Conservation (phyloP, 2,797 vertebrate species). For the Carduelis carduelis region DNA sequence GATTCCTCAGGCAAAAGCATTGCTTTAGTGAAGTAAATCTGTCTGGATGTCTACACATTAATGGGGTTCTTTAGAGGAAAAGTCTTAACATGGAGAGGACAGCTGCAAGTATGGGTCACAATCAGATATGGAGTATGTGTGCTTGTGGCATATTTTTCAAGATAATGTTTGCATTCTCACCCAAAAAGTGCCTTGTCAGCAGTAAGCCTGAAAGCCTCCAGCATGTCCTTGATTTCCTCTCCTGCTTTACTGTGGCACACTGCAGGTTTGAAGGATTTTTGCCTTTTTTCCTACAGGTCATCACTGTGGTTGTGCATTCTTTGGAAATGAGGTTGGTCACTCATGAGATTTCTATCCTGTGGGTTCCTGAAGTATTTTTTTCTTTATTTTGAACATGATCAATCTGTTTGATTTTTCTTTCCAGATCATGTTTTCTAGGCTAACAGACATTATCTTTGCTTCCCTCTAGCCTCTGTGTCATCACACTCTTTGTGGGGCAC, state of each 20-base stretch:
- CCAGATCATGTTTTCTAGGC: not conserved
- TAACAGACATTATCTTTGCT: not conserved
- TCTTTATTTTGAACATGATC: not conserved
- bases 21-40: not conserved
- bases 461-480: not conserved
- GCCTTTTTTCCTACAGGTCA: not conserved
- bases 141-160: not conserved
- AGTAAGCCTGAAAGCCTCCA: not conserved
- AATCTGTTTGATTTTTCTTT: not conserved
- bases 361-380: not conserved
- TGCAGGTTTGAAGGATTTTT: not conserved
- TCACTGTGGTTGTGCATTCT: not conserved
- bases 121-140: not conserved
- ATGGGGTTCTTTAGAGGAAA: not conserved
- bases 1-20: not conserved
- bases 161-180: not conserved
- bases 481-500: not conserved
- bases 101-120: not conserved
- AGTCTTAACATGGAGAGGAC: not conserved
- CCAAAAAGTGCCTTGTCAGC: not conserved
- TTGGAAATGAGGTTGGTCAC: not conserved
- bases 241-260: not conserved
- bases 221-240: not conserved
- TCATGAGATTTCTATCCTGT: accelerated
- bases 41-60: not conserved